Evolutionary conservation across 2,113 vertebrate genomes (phyloP).

Genomic region (Dryoscopus gambensis): DNA sequence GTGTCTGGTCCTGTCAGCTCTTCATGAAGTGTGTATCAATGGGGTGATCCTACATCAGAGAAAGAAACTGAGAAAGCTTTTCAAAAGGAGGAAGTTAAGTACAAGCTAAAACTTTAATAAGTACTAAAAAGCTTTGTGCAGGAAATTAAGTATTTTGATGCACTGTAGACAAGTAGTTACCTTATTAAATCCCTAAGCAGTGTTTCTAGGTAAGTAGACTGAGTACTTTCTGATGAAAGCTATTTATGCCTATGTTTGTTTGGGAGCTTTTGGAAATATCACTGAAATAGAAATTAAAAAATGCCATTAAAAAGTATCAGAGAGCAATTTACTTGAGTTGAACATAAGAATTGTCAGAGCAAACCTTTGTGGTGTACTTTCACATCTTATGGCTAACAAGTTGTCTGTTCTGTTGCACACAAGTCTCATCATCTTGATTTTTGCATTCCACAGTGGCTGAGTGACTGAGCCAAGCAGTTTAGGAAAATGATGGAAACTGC

Average conservation of each 20-base stretch:
- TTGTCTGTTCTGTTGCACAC: neutral
- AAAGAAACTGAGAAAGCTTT: neutral
- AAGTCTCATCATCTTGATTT: neutral
- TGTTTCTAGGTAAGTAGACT: neutral
- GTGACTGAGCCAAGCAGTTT: neutral
- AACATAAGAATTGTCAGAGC: neutral
- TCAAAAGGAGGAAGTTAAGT: neutral
- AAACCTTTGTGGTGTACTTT: neutral
- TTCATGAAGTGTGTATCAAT: neutral
- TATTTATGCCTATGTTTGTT: neutral
- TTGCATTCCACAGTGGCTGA: neutral
- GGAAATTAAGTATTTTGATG: neutral
- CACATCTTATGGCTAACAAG: neutral
- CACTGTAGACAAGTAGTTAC: neutral
- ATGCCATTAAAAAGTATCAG: neutral
- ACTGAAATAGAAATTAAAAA: neutral
- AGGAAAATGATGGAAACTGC: neutral
- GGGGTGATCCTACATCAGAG: neutral
- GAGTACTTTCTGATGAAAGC: neutral
- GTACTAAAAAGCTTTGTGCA: neutral
- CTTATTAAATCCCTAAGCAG: neutral
- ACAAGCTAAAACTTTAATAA: neutral
- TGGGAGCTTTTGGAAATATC: neutral
- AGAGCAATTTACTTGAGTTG: neutral
- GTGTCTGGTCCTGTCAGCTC: neutral